Evolutionary conservation across 1,140 invertebrate species (phyloP).

Genomic region (Phymorhynchus buccinoides): DNA sequence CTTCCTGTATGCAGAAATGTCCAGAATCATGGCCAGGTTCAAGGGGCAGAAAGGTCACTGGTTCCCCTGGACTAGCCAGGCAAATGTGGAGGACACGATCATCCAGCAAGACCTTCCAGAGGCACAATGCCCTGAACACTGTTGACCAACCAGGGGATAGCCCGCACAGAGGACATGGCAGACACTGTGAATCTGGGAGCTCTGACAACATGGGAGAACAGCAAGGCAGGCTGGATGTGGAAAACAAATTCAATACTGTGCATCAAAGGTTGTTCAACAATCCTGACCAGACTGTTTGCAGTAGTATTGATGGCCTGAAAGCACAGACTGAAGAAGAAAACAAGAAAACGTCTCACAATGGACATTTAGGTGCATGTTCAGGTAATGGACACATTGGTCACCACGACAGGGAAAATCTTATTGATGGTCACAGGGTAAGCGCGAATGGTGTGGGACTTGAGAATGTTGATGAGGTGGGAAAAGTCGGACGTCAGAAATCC

Average conservation of each 20-base stretch:
- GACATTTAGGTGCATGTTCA: neutral
- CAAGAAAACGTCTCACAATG: neutral
- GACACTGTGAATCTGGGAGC: no score
- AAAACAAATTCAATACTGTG: neutral
- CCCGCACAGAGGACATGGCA: neutral
- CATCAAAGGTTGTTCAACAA: neutral
- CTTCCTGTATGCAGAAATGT: no score
- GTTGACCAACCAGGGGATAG: neutral
- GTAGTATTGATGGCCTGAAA: neutral
- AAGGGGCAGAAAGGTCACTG: no score
- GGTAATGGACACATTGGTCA: neutral
- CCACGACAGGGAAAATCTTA: neutral
- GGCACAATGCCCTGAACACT: neutral
- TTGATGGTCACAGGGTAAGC: neutral
- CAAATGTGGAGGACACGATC: neutral
- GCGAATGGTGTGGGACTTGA: neutral
- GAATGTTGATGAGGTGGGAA: neutral
- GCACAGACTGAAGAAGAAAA: neutral
- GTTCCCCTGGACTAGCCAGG: no score
- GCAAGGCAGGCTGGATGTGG: neutral
- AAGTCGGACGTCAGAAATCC: neutral
- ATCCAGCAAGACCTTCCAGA: neutral
- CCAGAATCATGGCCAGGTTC: no score
- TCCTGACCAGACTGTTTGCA: neutral
- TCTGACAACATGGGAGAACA: neutral